phyloP scores from a whole-genome alignment of 1,140 invertebrate genomes.

The Nasonia longicornis region DNA sequence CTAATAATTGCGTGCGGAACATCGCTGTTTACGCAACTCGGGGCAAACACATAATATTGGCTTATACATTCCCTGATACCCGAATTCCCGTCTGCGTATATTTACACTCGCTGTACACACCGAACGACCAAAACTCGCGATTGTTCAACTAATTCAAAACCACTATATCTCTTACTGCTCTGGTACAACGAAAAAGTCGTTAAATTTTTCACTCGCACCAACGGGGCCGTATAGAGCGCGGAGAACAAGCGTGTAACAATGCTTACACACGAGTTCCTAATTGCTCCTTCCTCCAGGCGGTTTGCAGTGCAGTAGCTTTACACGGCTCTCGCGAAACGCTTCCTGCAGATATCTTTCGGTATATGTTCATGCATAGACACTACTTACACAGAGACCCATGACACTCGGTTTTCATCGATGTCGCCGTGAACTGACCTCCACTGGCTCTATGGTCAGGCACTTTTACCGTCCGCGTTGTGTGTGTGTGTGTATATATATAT shows the following conservation, averaged over 20 bases:
- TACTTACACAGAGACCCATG: background rate
- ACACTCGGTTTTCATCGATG: background rate
- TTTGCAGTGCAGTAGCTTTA: background rate
- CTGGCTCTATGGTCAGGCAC: background rate
- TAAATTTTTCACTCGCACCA: background rate
- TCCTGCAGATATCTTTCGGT: background rate
- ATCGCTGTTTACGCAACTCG: background rate
- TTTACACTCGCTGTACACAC: no score
- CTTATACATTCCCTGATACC: background rate
- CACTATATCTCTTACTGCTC: no score
- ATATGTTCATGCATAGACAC: background rate
- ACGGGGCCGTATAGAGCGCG: no score
- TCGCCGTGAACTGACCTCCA: background rate
- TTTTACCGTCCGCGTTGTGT: background rate
- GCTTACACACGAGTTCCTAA: background rate
- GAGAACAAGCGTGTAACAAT: background rate
- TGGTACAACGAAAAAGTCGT: background rate
- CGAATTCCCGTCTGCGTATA: no score
- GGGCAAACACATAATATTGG: no score
- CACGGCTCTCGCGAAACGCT: background rate
- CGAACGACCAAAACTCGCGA: no score
- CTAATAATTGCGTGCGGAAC: background rate
- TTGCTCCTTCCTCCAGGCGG: background rate
- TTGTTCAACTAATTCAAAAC: no score
- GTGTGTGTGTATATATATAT: no score